Percentiles rank a stretch among this genome's conserved stretches.
These are phyloP conservation scores for Gallinago media DNA, from an alignment of 2,113 vertebrate species.

Conservation along the genomic window DNA sequence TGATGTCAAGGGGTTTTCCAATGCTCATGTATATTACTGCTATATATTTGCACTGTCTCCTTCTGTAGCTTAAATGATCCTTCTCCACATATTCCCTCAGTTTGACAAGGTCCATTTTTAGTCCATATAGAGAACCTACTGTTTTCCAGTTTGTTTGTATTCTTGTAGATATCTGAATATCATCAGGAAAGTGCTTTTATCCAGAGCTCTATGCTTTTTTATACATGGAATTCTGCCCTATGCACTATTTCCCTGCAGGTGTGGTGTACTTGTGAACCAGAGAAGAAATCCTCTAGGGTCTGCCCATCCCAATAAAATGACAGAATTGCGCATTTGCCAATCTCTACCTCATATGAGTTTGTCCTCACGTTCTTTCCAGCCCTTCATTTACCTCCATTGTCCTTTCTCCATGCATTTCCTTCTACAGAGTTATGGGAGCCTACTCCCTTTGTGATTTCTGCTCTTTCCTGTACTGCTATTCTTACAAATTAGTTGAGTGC, in stretches of 20 bases:
- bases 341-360: background rate
- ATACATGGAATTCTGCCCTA: fast-evolving
- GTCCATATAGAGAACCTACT: background rate
- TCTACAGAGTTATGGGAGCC: background rate
- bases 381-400: background rate
- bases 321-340: background rate
- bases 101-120: background rate
- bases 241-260: background rate
- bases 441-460: background rate
- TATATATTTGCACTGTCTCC: background rate
- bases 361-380: background rate
- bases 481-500: background rate
- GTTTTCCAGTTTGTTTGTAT: background rate
- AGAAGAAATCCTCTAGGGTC: background rate
- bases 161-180: background rate
- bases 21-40: background rate
- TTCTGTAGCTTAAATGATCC: background rate
- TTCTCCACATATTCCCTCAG: fast-evolving
- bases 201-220: background rate
- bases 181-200: background rate
- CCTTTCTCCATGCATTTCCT: background rate
- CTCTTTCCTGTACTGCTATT: background rate
- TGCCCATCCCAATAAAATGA: background rate
- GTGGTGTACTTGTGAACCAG: background rate
- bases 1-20: background rate